These are phyloP conservation scores for Melanotaenia duboulayi DNA, from an alignment of 2,113 vertebrate genomes.

Conservation along the genomic window DNA sequence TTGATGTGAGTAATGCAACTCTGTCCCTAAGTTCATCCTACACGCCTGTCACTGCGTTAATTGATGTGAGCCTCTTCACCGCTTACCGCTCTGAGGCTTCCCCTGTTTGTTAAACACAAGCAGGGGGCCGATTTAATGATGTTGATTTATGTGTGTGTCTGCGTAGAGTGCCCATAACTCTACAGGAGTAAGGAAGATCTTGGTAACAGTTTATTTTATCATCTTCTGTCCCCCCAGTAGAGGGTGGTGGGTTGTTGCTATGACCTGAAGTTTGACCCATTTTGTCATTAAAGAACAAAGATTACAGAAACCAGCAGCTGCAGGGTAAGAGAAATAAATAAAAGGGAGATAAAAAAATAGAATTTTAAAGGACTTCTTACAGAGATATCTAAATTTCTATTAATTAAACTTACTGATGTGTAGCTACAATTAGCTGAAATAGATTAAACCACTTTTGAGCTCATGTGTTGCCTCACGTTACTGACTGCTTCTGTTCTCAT, in stretches of 20 bases:
- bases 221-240: constrained; percentile 1
- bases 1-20: constrained; percentile 38
- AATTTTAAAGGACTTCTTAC: background rate
- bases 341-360: background rate
- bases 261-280: constrained; percentile 27
- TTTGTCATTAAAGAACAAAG: constrained; percentile 39
- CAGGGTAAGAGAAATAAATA: background rate
- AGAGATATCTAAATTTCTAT: background rate
- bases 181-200: constrained; percentile 15
- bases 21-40: constrained; percentile 22
- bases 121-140: constrained; percentile 70
- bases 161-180: background rate
- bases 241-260: background rate
- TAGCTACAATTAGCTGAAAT: constrained; percentile 14
- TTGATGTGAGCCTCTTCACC: constrained; percentile 34
- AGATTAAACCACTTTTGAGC: constrained; percentile 13
- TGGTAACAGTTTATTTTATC: constrained; percentile 10
- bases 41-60: constrained; percentile 32
- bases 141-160: constrained; percentile 36
- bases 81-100: constrained; percentile 29
- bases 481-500: too few relatives aligned
- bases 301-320: constrained; percentile 23
- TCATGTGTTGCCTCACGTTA: background rate
- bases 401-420: background rate
- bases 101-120: constrained; percentile 23